Evolutionary conservation across 2,797 vertebrate species (phyloP).

Genomic region (Microchirus variegatus): DNA sequence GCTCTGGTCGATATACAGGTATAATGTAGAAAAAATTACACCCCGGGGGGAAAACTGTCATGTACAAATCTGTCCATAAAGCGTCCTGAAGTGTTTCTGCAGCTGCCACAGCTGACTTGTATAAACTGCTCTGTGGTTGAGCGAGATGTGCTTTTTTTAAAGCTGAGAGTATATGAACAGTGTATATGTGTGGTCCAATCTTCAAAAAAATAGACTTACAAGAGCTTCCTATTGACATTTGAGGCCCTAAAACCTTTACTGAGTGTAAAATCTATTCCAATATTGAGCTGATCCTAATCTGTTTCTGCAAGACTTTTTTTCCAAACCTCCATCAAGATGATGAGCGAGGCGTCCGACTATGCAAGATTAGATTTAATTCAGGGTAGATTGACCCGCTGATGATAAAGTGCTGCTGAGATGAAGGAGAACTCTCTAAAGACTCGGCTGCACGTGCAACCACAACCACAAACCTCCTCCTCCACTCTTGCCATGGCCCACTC

Average conservation of each 20-base stretch:
- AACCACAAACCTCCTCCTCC: too few species aligned
- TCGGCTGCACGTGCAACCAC: not conserved
- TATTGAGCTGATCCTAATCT: not conserved
- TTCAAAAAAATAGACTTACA: too few species aligned
- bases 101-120: constrained; percentile 10
- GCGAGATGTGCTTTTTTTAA: constrained; percentile 4
- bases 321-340: not conserved
- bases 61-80: constrained; percentile 28
- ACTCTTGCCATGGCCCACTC: too few species aligned
- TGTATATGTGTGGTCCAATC: not conserved
- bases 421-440: constrained; percentile 1
- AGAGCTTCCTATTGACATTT: not conserved
- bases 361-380: constrained; percentile 2
- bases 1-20: constrained; percentile 26
- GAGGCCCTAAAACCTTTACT: not conserved
- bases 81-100: constrained; percentile 28
- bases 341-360: not conserved
- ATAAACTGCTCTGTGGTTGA: constrained; percentile 26
- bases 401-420: not conserved
- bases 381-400: not conserved
- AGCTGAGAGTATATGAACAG: constrained; percentile 7
- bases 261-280: constrained; percentile 10
- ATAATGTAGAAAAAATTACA: constrained; percentile 53
- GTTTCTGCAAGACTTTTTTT: constrained; percentile 26
- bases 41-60: constrained; percentile 12